Evolutionary conservation across 53 echinoderm and acorn worm species (phyloP), one percentile per base, ranked within the genome.

Genomic region (Echinarachnius parma): DNA sequence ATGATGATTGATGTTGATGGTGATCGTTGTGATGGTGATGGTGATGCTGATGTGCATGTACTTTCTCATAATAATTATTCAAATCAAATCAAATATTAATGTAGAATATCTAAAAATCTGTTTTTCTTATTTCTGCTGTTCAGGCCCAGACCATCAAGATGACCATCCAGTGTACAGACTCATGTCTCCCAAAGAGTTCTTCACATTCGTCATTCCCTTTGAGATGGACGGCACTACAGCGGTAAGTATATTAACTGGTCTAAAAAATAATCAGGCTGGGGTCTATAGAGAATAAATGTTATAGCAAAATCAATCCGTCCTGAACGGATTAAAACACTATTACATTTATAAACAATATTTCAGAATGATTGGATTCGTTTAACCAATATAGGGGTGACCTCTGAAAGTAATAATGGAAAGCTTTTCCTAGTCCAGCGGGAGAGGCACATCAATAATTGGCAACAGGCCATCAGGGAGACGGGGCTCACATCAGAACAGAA

Each of bases 131-230:
- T 9, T 44, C 16, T 44, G 9, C 24, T n/a, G n/a, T n/a, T 4
- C 46, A 96, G 96, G 96, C 52, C 91, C 89, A 57, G 96, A 96
- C 53, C 96, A 96, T 31, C 85, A 87, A 21, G 87, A 79, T 16
- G 86, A 83, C 27, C 60, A 48, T 13, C 85, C 88, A 1, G 91
- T 88, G 21, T 91, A 82, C 55, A 59, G 77, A 34, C 24, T 76
- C 9, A 84, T 91, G 59, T 71, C 88, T 37, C 79, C 87, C 11
- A 76, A 87, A 57, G 96, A 96, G 27, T 96, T 96, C 78, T 91
- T 81, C 54, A 87, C 80, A 21, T 91, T 96, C 62, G 88, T 82
- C 30, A 88, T 96, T 39, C 96, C 96, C 14, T 96, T 87, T 79
- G 90, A 84, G 22, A 91, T 91, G 91, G 85, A 87, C 34, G 96